These are phyloP conservation scores for Myathropa florea DNA, from an alignment of 2,888 invertebrate species.

Conservation along the genomic window DNA sequence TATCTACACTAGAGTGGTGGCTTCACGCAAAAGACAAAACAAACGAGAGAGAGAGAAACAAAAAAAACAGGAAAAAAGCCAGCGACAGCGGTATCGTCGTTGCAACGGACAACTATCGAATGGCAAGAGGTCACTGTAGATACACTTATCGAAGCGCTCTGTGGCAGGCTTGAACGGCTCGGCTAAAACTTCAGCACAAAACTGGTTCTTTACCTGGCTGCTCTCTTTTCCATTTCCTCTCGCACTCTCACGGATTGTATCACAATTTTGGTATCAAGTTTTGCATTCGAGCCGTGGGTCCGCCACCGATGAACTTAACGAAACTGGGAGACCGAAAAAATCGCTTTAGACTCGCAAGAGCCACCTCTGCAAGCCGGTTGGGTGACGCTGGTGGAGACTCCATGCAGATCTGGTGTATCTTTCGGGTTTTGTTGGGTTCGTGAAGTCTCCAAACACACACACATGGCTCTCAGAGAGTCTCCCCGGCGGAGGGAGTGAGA, in stretches of 20 bases:
- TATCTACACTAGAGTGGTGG: not conserved
- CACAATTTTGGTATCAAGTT: constrained; percentile 31
- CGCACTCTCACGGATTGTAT: not conserved
- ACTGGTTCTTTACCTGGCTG: constrained; percentile 49
- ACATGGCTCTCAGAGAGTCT: not conserved
- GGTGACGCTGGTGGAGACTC: not conserved
- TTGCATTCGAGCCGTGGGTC: constrained; percentile 26
- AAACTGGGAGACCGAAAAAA: constrained; percentile 43
- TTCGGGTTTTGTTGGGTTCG: no score
- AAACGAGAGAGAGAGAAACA: not conserved
- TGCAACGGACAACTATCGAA: constrained; percentile 68
- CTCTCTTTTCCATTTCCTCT: constrained; percentile 42
- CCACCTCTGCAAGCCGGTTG: constrained; percentile 33
- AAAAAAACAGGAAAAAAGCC: not conserved
- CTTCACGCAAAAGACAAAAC: not conserved
- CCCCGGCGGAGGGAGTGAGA: not conserved
- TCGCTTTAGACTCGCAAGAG: constrained; percentile 1
- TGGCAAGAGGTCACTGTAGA: constrained; percentile 59
- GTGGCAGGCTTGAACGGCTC: constrained; percentile 35
- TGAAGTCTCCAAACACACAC: constrained; percentile 17
- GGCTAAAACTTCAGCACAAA: not conserved
- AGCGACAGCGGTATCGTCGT: constrained; percentile 55
- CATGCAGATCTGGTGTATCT: constrained; percentile 14
- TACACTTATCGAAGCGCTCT: constrained; percentile 60
- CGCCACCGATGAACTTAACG: constrained; percentile 54